Evolutionary conservation across 2,113 vertebrate genomes (phyloP), one percentile per base, ranked within the genome.

Genomic region (Columba livia): DNA sequence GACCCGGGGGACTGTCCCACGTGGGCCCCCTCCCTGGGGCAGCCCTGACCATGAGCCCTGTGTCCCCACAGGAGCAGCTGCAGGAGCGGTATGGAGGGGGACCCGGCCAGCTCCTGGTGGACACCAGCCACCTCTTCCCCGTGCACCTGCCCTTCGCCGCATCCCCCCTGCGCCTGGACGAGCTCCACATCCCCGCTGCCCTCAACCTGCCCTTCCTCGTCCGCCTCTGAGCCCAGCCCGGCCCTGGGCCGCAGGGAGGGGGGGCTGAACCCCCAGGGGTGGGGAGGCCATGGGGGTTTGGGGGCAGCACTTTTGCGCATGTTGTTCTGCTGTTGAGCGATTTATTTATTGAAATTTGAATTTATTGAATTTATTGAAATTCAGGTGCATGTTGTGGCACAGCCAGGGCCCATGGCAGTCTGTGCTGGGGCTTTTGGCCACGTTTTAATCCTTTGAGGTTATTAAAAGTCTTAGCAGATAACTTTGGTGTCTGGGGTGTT

Each of bases 131-230:
- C 58, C 95, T 97, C 75, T 98, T 98, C 93, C 98, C 98, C 1
- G 98, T 98, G 94, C 98, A 97, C 5, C 98, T 99, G 95, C 98
- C 97, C 42, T 94, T 97, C 34, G 86, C 89, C 0, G 9, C 96
- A 13, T 93, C 92, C 19, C 29, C 23, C 0, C 64, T 98, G 82
- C 96, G 51, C 12, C 89, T 95, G 3, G 95, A 98, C 29, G 96
- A 97, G 92, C 87, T 98, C 50, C 50, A 65, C 85, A 97, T 98
- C 96, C 98, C 98, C 15, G 97, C 97, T 28, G 67, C 90, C 74
- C 97, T 98, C 9, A 96, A 91, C 88, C 94, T 98, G 88, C 53
- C 96, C 42, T 98, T 98, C 90, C 96, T 98, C 10, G 96, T 96
- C 38, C 3, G 0, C 5, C 38, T 4, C 51, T 86, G 79, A 92